These are phyloP conservation scores for Nymphicus hollandicus DNA, from an alignment of 2,113 vertebrate genomes.

Conservation along the genomic window DNA sequence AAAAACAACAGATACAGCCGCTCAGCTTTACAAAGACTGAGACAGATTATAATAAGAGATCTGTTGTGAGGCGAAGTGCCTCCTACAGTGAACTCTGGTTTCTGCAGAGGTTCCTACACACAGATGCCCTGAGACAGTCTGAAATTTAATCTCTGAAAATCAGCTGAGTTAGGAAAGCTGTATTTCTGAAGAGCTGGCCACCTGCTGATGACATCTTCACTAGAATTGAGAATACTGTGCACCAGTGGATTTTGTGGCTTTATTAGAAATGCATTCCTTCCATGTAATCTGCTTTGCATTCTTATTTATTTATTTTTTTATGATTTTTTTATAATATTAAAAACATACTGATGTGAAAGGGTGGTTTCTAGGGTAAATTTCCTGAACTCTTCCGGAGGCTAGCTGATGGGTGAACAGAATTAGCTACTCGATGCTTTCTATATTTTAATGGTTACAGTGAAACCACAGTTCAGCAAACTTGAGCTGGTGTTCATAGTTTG, in stretches of 20 bases:
- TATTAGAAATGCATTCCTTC: neutral
- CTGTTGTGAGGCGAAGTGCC: neutral
- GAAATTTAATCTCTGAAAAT: conserved; percentile 54
- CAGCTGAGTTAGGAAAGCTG: conserved; percentile 37
- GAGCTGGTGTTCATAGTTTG: neutral
- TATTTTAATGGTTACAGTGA: neutral
- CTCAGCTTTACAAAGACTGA: neutral
- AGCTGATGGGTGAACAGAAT: neutral
- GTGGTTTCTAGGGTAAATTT: neutral
- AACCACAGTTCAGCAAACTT: neutral
- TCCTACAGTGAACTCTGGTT: neutral
- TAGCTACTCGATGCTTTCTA: neutral
- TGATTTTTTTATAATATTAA: neutral
- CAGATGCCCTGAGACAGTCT: neutral
- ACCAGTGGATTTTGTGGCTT: neutral
- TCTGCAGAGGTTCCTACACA: conserved; percentile 3
- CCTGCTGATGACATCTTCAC: conserved; percentile 12
- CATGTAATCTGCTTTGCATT: neutral
- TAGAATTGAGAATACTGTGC: neutral
- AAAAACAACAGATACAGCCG: neutral
- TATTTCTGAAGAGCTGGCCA: conserved; percentile 35
- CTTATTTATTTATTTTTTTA: neutral
- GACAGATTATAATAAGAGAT: neutral
- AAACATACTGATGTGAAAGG: neutral
- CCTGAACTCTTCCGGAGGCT: neutral